phyloP scores from a whole-genome alignment of 2,113 vertebrate genomes.

The Cyphomyrus plagiostoma region DNA sequence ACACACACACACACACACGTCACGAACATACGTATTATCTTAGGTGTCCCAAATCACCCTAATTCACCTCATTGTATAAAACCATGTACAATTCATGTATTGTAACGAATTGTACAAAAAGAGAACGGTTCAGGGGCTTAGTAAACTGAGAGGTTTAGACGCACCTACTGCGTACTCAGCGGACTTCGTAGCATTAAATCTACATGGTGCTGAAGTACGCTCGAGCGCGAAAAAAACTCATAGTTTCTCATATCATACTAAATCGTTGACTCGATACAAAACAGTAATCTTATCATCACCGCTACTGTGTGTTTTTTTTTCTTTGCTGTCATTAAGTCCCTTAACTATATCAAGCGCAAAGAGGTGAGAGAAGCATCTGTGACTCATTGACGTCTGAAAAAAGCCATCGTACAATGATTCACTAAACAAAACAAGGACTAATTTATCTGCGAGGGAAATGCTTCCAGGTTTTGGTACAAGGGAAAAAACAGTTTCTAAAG shows the following conservation, averaged over 20 bases:
- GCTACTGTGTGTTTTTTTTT: not conserved
- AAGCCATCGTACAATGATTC: slow-evolving; percentile 13
- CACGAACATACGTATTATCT: too few species aligned
- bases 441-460: slow-evolving; percentile 43
- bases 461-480: slow-evolving; percentile 42
- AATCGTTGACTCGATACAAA: not conserved
- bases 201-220: not conserved
- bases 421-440: not conserved
- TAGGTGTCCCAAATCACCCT: not conserved
- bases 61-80: not conserved
- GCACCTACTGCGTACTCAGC: not conserved
- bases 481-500: slow-evolving; percentile 46
- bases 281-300: not conserved
- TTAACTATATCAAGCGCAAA: not conserved
- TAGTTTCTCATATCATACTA: not conserved
- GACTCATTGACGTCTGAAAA: not conserved
- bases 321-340: not conserved
- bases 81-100: not conserved
- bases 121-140: not conserved
- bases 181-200: not conserved
- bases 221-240: not conserved
- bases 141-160: not conserved
- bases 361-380: not conserved
- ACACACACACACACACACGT: too few species aligned
- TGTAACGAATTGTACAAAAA: not conserved